phyloP scores from a whole-genome alignment of 2,888 invertebrate genomes.

The Geotrupes spiniger region DNA sequence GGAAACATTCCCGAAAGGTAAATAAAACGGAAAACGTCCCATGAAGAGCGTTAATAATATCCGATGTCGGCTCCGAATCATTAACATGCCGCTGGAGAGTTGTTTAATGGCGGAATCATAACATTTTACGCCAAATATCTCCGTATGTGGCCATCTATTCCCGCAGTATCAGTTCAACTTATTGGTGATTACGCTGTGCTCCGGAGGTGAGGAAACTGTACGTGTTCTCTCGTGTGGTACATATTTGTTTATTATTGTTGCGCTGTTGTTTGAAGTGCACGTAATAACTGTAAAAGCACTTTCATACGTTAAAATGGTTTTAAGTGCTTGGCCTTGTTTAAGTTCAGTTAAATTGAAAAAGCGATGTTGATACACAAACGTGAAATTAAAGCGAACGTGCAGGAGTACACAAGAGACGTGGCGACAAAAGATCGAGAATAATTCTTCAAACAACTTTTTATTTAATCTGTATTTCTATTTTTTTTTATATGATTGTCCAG shows the following conservation, averaged over 20 bases:
- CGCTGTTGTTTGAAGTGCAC: constrained; percentile 1
- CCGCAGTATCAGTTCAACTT: constrained; percentile 31
- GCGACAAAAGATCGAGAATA: too few species aligned
- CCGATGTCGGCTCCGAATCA: constrained; percentile 6
- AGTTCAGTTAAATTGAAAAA: too few species aligned
- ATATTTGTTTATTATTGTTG: background rate
- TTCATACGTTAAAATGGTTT: too few species aligned
- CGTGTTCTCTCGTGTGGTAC: background rate
- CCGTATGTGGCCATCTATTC: constrained; percentile 33
- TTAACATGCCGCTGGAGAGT: constrained; percentile 35
- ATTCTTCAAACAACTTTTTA: too few species aligned
- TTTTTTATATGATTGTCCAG: too few species aligned
- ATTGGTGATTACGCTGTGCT: constrained; percentile 32
- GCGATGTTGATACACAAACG: too few species aligned
- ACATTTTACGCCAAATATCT: constrained; percentile 38
- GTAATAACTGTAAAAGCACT: too few species aligned
- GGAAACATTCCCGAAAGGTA: constrained; percentile 1
- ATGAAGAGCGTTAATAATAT: constrained; percentile 5
- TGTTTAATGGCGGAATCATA: constrained; percentile 37
- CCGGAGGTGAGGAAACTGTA: constrained; percentile 8
- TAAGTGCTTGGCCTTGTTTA: too few species aligned
- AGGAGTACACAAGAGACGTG: too few species aligned
- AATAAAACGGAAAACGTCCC: constrained; percentile 1
- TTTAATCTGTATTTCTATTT: too few species aligned
- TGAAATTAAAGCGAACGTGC: too few species aligned